A percentile compares a stretch with the other conserved stretches of the same genome.
Conservation (phyloP, 1,140 invertebrate species). For the Drosophila kikkawai region DNA sequence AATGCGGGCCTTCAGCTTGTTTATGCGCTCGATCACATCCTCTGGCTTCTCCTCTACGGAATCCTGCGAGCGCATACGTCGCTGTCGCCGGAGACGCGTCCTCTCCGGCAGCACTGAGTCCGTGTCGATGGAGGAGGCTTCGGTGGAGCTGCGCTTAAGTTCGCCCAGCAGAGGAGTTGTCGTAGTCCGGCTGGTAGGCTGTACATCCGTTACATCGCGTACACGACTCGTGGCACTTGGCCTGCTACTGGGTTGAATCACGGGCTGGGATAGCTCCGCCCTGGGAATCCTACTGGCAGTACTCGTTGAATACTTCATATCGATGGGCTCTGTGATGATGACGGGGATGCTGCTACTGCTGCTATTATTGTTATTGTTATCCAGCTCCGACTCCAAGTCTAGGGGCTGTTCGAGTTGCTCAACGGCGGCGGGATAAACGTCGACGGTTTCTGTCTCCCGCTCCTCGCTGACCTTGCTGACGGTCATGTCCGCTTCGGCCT, state of each 20-base stretch:
- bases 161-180: constrained; percentile 51
- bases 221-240: constrained; percentile 35
- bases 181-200: neutral
- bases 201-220: constrained; percentile 8
- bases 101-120: constrained; percentile 67
- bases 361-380: constrained; percentile 51
- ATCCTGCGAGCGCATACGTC: constrained; percentile 73
- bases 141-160: constrained; percentile 53
- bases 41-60: constrained; percentile 72
- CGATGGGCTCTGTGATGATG: neutral
- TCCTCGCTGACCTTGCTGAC: constrained; percentile 69
- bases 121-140: constrained; percentile 59
- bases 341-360: neutral
- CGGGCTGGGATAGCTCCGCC: neutral
- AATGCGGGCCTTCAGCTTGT: constrained; percentile 77
- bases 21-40: constrained; percentile 75
- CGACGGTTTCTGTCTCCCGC: constrained; percentile 63
- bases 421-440: constrained; percentile 47
- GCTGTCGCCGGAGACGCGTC: constrained; percentile 68
- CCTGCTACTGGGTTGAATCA: neutral
- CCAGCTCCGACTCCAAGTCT: constrained; percentile 30
- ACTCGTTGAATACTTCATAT: constrained; percentile 68
- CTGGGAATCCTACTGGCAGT: constrained; percentile 24
- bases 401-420: constrained; percentile 56
- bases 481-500: constrained; percentile 58